These are phyloP conservation scores for Drosophila colorata DNA, from an alignment of 2,888 invertebrate species.

Conservation along the genomic window DNA sequence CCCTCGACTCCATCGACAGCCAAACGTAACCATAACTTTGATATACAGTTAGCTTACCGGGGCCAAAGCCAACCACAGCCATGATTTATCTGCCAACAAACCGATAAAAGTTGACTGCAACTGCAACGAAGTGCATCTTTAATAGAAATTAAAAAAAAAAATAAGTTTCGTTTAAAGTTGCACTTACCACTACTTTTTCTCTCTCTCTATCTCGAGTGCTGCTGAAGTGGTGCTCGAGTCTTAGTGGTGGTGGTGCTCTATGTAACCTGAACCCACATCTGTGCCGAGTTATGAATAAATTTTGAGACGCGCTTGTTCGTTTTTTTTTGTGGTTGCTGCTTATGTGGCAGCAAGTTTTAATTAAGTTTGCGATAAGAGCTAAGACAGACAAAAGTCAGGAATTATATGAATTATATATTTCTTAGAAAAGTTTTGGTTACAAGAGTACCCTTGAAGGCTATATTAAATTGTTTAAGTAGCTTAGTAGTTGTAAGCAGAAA, in stretches of 20 bases:
- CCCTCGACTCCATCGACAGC: constrained; percentile 12
- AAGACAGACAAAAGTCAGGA: background rate
- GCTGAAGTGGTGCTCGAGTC: constrained; percentile 22
- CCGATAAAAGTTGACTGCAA: constrained; percentile 27
- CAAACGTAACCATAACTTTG: constrained; percentile 43
- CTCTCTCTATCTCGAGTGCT: constrained; percentile 11
- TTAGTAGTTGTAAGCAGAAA: no score
- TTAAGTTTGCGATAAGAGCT: constrained; percentile 21
- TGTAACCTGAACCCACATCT: constrained; percentile 55
- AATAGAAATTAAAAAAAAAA: constrained; percentile 1
- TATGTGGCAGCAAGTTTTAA: constrained; percentile 27
- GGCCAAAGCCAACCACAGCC: constrained; percentile 45
- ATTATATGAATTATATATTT: constrained; percentile 12
- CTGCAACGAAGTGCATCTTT: constrained; percentile 30
- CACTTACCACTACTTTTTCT: constrained; percentile 33
- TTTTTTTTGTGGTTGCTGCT: constrained; percentile 45
- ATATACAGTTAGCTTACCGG: constrained; percentile 54
- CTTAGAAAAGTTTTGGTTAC: constrained; percentile 1
- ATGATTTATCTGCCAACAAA: constrained; percentile 46
- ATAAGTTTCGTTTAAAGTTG: constrained; percentile 46
- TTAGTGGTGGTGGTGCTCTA: constrained; percentile 5
- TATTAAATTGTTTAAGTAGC: no score
- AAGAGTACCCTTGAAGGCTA: no score
- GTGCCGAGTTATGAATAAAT: constrained; percentile 21
- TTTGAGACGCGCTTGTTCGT: constrained; percentile 33